These are phyloP conservation scores for Luffia ferchaultella DNA, from an alignment of 2,888 invertebrate genomes.

Conservation along the genomic window DNA sequence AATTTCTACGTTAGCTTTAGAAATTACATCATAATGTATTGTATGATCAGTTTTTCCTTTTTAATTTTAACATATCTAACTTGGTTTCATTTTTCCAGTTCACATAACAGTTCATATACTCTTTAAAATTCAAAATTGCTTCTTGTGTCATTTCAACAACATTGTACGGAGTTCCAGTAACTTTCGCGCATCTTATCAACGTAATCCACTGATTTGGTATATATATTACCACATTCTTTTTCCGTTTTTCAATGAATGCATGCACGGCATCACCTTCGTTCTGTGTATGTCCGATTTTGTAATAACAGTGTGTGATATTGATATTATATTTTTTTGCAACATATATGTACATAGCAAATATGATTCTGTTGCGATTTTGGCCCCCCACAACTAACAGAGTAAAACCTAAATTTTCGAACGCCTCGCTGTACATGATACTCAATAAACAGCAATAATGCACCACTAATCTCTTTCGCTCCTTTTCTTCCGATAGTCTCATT, in stretches of 20 bases:
- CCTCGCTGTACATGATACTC: no score
- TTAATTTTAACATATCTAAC: neutral
- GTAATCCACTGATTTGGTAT: neutral
- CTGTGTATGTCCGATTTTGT: neutral
- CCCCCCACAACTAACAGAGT: neutral
- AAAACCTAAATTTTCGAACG: neutral
- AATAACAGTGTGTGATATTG: neutral
- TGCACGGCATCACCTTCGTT: neutral
- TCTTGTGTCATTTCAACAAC: neutral
- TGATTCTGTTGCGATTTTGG: neutral
- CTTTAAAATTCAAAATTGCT: neutral
- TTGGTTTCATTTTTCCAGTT: neutral
- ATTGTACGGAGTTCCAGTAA: neutral
- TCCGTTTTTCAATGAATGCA: neutral
- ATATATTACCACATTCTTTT: neutral
- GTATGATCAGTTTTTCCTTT: neutral
- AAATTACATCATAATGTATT: neutral
- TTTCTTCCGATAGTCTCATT: no score
- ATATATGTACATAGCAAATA: neutral
- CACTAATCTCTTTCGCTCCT: no score
- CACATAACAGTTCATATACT: neutral
- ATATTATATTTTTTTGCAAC: neutral
- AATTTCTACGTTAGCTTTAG: neutral
- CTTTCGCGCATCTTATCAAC: neutral
- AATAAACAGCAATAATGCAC: no score